phyloP scores from a whole-genome alignment of 30 jellyfish, hydroid and myxozoan species.

The Hydra vulgaris region DNA sequence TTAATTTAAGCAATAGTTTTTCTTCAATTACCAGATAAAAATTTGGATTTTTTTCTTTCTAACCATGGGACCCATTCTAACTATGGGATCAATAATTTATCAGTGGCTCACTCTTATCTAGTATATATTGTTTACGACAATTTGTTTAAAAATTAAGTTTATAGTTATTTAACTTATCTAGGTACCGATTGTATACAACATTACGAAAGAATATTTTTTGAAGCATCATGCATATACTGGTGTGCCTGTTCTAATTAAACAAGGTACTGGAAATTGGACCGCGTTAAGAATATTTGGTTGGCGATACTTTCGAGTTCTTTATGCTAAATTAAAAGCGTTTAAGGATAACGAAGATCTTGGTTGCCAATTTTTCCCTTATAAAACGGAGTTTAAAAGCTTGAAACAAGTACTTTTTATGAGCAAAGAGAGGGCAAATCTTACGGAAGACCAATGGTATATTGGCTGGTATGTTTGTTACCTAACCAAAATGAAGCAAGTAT shows the following conservation, averaged over 20 bases:
- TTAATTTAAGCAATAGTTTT: no score
- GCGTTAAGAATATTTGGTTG: constrained; percentile 55
- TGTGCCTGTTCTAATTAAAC: constrained; percentile 79
- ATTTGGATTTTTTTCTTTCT: no score
- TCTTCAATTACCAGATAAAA: no score
- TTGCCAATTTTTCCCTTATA: constrained; percentile 90
- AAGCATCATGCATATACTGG: constrained; percentile 74
- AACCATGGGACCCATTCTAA: no score
- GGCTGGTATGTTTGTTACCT: constrained; percentile 95
- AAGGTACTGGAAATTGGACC: constrained; percentile 73
- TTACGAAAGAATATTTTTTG: constrained; percentile 51
- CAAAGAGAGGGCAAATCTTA: constrained; percentile 44
- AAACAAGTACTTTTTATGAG: constrained; percentile 66
- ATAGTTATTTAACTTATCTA: no score
- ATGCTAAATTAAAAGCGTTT: constrained; percentile 45
- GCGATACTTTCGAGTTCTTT: constrained; percentile 46
- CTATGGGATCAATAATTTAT: no score
- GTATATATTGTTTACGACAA: no score
- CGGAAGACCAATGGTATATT: constrained; percentile 78
- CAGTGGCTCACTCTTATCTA: no score
- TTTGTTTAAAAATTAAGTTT: no score
- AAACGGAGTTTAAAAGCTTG: constrained; percentile 52
- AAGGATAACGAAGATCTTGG: constrained; percentile 46
- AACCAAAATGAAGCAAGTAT: no score
- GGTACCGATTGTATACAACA: constrained; percentile 51